Conservation (phyloP, 92 coral and sea anemone genomes). For the Zoanthus solanderi region DNA sequence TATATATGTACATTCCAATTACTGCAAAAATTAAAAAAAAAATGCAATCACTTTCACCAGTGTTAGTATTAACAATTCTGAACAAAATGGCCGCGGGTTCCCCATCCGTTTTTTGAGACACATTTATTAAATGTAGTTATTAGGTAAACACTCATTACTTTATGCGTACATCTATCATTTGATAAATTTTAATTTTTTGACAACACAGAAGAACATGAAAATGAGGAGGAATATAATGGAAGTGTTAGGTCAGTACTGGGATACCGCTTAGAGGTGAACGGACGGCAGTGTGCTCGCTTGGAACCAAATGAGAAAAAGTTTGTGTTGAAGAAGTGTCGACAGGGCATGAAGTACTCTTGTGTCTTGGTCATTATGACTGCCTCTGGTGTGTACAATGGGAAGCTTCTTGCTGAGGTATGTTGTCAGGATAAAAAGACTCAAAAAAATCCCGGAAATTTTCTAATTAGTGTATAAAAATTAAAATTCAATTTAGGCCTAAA, state of each 20-base stretch:
- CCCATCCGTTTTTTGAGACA: no score
- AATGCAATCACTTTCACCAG: no score
- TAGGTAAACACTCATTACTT: no score
- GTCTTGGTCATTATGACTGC: constrained; percentile 65
- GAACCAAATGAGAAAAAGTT: constrained; percentile 61
- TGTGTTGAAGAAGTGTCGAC: constrained; percentile 77
- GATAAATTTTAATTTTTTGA: no score
- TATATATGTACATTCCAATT: no score
- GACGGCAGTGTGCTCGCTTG: constrained; percentile 70
- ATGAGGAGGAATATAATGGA: constrained; percentile 48
- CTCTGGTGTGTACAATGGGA: constrained; percentile 54
- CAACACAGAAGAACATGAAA: not conserved
- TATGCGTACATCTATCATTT: no score
- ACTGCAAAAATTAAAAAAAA: no score
- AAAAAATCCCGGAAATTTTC: not conserved
- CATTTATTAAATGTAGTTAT: no score
- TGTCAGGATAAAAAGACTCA: not conserved
- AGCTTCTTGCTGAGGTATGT: constrained; percentile 29
- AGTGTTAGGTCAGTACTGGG: constrained; percentile 71
- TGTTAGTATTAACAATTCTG: no score
- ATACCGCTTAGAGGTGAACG: constrained; percentile 79
- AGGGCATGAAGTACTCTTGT: constrained; percentile 82
- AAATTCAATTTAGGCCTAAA: no score
- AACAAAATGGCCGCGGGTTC: no score
- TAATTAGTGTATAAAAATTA: no score